Percentiles rank a stretch among this genome's conserved stretches.
Evolutionary conservation across 1,140 invertebrate genomes (phyloP).

Genomic region (Chrysoperla carnea): DNA sequence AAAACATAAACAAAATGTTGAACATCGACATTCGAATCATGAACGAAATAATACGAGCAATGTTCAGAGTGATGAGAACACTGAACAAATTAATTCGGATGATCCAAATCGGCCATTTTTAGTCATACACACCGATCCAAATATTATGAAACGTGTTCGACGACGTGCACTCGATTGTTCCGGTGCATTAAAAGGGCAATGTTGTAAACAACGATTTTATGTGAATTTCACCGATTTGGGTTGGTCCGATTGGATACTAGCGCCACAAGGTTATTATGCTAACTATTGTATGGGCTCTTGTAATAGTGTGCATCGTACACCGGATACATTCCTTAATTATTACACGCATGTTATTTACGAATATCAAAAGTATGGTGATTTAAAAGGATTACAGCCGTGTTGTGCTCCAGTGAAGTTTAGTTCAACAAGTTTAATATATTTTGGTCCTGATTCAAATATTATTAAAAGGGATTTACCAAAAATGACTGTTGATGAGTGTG

Average conservation of each 20-base stretch:
- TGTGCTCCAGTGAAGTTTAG: constrained; percentile 89
- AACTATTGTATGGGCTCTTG: constrained; percentile 88
- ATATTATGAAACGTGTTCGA: constrained; percentile 42
- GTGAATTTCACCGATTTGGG: constrained; percentile 79
- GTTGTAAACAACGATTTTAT: constrained; percentile 82
- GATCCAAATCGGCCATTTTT: constrained; percentile 63
- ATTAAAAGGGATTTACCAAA: constrained; percentile 87
- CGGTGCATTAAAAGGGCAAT: constrained; percentile 54
- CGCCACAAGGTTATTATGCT: constrained; percentile 77
- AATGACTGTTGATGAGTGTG: constrained; percentile 93
- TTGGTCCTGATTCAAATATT: constrained; percentile 76
- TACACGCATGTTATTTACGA: constrained; percentile 82
- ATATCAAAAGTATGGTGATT: constrained; percentile 54
- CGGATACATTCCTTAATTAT: constrained; percentile 69
- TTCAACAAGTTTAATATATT: constrained; percentile 84
- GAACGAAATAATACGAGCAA: constrained; percentile 4
- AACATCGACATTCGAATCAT: constrained; percentile 6
- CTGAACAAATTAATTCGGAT: constrained; percentile 14
- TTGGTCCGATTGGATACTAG: constrained; percentile 93
- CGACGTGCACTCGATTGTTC: constrained; percentile 67
- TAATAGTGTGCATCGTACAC: constrained; percentile 48
- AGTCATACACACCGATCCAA: constrained; percentile 56
- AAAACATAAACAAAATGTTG: neutral
- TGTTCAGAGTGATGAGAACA: neutral
- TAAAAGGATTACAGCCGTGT: constrained; percentile 67